Conservation (phyloP, 2,888 invertebrate genomes). For the Oscheius myriophilus region DNA sequence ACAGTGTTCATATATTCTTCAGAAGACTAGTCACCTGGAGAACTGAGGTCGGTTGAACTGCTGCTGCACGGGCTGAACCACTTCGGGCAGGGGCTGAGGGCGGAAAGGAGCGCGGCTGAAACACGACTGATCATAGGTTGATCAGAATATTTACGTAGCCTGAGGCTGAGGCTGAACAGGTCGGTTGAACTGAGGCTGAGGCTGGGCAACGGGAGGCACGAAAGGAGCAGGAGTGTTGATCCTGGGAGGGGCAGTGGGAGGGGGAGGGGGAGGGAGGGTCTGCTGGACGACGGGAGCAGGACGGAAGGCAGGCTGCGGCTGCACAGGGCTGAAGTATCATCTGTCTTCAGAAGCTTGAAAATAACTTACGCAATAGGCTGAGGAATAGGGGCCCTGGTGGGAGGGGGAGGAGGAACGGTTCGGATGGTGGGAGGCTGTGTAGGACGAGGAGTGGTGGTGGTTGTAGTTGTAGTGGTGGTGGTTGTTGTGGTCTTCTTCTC, state of each 20-base stretch:
- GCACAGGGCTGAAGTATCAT: constrained; percentile 36
- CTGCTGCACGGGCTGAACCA: background rate
- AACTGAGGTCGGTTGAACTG: constrained; percentile 6
- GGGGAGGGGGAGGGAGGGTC: constrained; percentile 31
- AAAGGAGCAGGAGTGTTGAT: constrained; percentile 25
- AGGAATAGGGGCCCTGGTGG: constrained; percentile 36
- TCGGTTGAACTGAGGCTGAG: constrained; percentile 22
- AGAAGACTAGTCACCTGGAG: background rate
- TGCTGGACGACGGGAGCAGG: constrained; percentile 32
- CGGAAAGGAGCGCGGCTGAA: constrained; percentile 25
- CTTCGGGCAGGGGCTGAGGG: constrained; percentile 26
- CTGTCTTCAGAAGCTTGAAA: constrained; percentile 25
- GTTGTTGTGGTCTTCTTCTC: constrained; percentile 49
- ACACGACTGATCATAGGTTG: background rate
- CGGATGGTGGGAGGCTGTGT: constrained; percentile 45
- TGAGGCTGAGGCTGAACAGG: constrained; percentile 26
- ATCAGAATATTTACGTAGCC: background rate
- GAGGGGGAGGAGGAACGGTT: constrained; percentile 42
- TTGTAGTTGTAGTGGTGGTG: constrained; percentile 45
- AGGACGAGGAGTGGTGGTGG: constrained; percentile 42
- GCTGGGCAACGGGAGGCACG: constrained; percentile 27
- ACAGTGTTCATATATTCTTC: background rate
- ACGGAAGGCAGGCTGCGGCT: constrained; percentile 37
- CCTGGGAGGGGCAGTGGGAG: constrained; percentile 22
- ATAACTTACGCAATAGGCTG: constrained; percentile 24